Base-by-base conservation (phyloP, 2,113 vertebrate species). In the Anser cygnoides region DNA sequence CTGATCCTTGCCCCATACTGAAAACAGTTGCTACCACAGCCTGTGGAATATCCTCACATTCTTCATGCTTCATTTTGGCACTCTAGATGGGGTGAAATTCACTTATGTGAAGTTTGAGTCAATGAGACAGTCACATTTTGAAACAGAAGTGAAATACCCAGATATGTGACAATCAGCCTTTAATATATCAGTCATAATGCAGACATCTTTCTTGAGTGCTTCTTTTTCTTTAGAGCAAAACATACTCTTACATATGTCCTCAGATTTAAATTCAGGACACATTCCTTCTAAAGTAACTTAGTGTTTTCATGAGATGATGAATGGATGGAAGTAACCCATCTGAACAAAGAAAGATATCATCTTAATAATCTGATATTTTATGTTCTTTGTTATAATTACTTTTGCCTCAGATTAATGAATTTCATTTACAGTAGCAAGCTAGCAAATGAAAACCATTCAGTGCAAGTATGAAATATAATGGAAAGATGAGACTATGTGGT, bases 351-450 rank as follows among this genome's bases (percentile, higher is more conserved):
- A 96, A 85, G 91, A 93, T 81, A 85, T 67, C 88, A 95, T 93
- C 84, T 92, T 97, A 93, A 94, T 97, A 95, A 97, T 95, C 84
- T 94, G 84, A 95, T 95, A 91, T 92, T 96, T 97, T 94, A 92
- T 93, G 89, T 94, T 95, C 93, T 93, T 95, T 68, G 82, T 94
- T 96, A 94, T 97, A 97, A 97, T 97, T 95, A 97, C 85, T 96
- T 97, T 88, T 95, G 46, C 83, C 39, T 95, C 75, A 96, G 79
- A 95, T 95, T 97, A 97, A 96, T 95, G 94, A 95, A 95, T 95
- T 97, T 39, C 77, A 95, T 94, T 96, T 97, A 90, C 89, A 92
- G 93, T 84, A 95, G 85, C 68, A 96, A 94, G 59, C 73, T 55
- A 96, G 65, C 29, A 94, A 97, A 89, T 94, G 70, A 97, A 96